Evolutionary conservation across 2,113 vertebrate species (phyloP).

Genomic region (Pandion haliaetus): DNA sequence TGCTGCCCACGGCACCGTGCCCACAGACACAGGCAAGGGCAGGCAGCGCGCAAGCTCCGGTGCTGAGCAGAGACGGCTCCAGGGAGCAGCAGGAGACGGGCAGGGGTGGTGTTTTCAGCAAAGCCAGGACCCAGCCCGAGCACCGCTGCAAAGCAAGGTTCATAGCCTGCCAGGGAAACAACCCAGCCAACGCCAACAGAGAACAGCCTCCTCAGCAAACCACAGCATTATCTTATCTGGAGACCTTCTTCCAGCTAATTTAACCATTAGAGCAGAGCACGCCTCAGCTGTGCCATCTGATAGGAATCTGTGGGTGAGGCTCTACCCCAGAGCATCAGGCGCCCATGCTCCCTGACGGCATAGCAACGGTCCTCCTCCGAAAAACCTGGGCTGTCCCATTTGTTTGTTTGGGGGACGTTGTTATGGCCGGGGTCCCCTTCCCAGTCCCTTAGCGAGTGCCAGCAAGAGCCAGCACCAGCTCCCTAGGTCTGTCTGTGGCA

Average conservation of each 20-base stretch:
- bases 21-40: not conserved
- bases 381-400: not conserved
- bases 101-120: not conserved
- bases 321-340: not conserved
- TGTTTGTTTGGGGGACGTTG: conserved; percentile 25
- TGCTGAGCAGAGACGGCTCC: not conserved
- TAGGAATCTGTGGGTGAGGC: conserved; percentile 14
- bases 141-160: not conserved
- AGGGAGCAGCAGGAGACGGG: not conserved
- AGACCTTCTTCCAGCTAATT: conserved; percentile 30
- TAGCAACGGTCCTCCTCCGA: not conserved
- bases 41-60: not conserved
- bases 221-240: conserved; percentile 19
- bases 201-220: not conserved
- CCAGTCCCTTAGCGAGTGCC: rapidly evolving
- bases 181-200: not conserved
- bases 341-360: rapidly evolving
- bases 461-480: not conserved
- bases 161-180: not conserved
- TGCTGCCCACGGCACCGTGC: rapidly evolving
- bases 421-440: not conserved
- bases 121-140: not conserved
- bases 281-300: not conserved
- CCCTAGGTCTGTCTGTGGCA: not conserved
- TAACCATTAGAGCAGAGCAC: not conserved